These are phyloP conservation scores for Tichodroma muraria DNA, from an alignment of 2,113 vertebrate genomes.

Conservation along the genomic window DNA sequence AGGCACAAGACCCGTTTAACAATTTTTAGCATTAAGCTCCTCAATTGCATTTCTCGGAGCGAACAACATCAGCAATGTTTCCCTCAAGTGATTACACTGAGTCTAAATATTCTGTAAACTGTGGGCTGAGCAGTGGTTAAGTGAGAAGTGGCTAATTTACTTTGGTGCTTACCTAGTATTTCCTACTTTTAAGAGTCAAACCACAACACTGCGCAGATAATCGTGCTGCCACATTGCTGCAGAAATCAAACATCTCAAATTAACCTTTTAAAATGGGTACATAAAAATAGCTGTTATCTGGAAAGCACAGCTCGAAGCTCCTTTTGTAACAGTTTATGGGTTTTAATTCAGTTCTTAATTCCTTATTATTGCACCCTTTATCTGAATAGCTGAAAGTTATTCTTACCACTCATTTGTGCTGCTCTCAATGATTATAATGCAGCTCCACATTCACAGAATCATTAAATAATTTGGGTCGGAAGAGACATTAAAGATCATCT, in stretches of 20 bases:
- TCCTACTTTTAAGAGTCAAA: not conserved
- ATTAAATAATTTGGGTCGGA: not conserved
- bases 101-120: conserved; percentile 22
- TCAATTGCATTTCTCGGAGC: not conserved
- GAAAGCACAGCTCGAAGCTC: not conserved
- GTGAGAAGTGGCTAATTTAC: conserved; percentile 20
- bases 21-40: not conserved
- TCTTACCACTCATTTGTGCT: not conserved
- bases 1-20: not conserved
- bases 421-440: not conserved
- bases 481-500: not conserved
- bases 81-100: not conserved
- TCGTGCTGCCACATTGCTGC: not conserved
- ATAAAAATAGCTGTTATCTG: not conserved
- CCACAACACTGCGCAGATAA: not conserved
- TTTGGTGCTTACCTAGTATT: not conserved
- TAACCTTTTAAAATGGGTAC: not conserved
- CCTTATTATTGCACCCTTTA: not conserved
- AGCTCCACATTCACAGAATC: not conserved
- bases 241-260: not conserved
- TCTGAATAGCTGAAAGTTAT: not conserved
- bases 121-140: not conserved
- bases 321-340: not conserved
- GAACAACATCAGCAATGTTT: not conserved
- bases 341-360: not conserved